Evolutionary conservation across 2,113 vertebrate species (phyloP).

Genomic region (Formicarius rufipectus): DNA sequence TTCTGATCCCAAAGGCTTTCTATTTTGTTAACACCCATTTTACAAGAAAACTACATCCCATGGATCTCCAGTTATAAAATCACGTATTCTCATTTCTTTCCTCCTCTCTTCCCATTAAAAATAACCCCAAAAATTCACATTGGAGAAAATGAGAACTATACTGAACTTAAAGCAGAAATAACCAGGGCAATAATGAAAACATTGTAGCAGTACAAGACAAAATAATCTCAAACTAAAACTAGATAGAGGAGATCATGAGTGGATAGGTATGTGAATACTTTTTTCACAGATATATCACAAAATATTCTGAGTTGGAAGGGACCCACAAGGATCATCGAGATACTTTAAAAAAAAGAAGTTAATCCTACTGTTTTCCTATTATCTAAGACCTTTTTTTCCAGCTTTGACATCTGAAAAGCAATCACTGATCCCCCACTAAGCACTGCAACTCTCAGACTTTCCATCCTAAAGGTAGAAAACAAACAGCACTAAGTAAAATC

Average conservation of each 20-base stretch:
- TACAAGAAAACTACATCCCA: neutral
- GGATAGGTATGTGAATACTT: neutral
- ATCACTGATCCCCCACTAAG: neutral
- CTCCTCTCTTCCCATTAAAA: neutral
- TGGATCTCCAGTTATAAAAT: neutral
- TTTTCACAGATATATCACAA: neutral
- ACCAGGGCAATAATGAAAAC: neutral
- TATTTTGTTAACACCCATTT: neutral
- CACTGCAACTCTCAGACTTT: neutral
- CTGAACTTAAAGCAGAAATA: neutral
- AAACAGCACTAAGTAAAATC: neutral
- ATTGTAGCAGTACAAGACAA: neutral
- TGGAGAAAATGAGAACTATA: neutral
- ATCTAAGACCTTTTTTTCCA: neutral
- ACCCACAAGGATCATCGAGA: neutral
- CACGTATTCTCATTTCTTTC: neutral
- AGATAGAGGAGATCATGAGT: neutral
- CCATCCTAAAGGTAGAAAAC: neutral
- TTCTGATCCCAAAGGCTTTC: neutral
- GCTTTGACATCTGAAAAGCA: neutral
- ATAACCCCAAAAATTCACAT: neutral
- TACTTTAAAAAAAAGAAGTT: neutral
- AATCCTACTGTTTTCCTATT: neutral
- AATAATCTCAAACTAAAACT: neutral
- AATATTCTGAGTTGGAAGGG: neutral